Evolutionary conservation across 2,797 vertebrate genomes (phyloP).

Genomic region (Vireo griseus): DNA sequence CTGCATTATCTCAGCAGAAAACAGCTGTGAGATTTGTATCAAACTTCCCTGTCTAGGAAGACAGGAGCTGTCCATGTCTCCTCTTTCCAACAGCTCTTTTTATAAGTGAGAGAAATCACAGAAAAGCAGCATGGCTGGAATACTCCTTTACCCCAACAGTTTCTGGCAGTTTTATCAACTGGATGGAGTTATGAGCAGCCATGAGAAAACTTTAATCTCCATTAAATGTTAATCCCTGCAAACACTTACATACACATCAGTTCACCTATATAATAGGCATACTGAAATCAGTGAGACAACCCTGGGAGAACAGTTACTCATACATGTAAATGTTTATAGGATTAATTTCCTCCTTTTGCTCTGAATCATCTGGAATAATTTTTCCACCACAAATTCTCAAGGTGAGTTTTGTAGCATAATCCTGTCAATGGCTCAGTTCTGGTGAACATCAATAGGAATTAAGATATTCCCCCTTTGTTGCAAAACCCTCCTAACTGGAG

Average conservation of each 20-base stretch:
- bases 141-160: not conserved
- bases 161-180: not conserved
- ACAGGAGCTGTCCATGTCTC: not conserved
- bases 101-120: not conserved
- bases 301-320: conserved; percentile 20
- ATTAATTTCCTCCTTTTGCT: conserved; percentile 12
- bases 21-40: conserved; percentile 14
- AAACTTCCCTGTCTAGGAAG: not conserved
- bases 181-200: not conserved
- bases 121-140: not conserved
- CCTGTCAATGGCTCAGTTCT: not conserved
- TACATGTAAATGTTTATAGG: not conserved
- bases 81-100: not conserved
- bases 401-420: not conserved
- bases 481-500: not conserved
- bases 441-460: not conserved
- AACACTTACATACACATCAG: not conserved
- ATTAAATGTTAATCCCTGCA: not conserved
- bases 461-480: not conserved
- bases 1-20: not conserved
- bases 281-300: not conserved
- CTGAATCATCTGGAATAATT: conserved; percentile 21
- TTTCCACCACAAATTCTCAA: not conserved
- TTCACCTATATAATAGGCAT: not conserved
- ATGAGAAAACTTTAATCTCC: not conserved